phyloP scores from a whole-genome alignment of 2,113 vertebrate genomes.

The Crotalus viridis region DNA sequence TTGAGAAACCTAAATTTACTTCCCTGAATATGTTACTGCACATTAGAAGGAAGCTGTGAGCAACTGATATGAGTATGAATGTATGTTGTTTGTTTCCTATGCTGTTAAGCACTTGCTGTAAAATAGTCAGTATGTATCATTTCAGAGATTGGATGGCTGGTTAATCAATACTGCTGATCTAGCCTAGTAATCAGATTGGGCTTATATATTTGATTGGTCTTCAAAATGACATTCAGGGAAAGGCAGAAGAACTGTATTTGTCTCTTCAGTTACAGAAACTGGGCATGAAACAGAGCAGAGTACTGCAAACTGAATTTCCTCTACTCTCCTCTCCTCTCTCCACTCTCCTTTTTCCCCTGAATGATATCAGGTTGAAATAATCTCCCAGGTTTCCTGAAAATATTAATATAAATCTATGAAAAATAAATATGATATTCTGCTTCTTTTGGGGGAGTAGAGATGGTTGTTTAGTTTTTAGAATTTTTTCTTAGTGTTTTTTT shows the following conservation, averaged over 20 bases:
- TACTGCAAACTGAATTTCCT: neutral
- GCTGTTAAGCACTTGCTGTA: neutral
- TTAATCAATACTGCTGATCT: neutral
- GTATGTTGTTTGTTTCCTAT: neutral
- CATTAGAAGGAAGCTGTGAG: neutral
- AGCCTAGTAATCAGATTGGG: neutral
- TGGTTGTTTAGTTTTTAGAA: no score
- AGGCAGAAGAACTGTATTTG: neutral
- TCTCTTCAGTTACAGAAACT: neutral
- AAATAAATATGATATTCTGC: neutral
- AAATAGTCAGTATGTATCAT: neutral
- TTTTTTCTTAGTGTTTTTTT: no score
- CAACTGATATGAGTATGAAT: neutral
- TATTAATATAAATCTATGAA: no score
- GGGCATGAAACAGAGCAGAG: conserved; percentile 25
- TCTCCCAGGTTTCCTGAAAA: neutral
- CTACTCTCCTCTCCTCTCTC: no score
- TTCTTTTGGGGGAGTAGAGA: neutral
- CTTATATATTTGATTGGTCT: neutral
- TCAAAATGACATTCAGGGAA: neutral
- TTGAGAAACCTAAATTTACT: neutral
- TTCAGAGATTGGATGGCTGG: neutral
- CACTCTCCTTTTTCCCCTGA: no score
- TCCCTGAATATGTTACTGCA: neutral
- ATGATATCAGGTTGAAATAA: neutral